Conservation (phyloP, 1,140 invertebrate species). For the Liolophura sinensis region DNA sequence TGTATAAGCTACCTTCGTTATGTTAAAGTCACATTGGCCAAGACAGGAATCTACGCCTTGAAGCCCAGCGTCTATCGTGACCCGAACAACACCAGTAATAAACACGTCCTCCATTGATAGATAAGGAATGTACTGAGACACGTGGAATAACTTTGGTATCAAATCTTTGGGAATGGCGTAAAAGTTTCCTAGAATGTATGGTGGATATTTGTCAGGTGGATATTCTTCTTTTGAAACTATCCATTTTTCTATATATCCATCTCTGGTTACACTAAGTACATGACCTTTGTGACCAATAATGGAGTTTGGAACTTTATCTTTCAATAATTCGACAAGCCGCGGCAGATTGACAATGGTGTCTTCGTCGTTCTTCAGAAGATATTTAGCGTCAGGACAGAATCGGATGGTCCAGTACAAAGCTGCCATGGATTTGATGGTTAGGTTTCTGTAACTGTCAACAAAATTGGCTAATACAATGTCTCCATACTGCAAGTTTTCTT, state of each 20-base stretch:
- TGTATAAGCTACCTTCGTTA: no score
- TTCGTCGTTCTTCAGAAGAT: slow-evolving; percentile 87
- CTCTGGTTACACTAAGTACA: slow-evolving; percentile 2
- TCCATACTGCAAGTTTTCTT: slow-evolving; percentile 63
- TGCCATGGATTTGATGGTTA: slow-evolving; percentile 71
- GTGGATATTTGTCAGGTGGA: slow-evolving; percentile 27
- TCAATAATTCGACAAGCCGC: slow-evolving; percentile 10
- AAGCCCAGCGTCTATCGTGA: slow-evolving; percentile 20
- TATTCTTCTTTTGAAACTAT: slow-evolving; percentile 23
- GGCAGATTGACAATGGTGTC: slow-evolving; percentile 73
- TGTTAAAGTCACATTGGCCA: no score
- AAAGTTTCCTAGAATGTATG: slow-evolving; percentile 44
- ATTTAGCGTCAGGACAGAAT: slow-evolving; percentile 69
- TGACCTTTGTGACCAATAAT: slow-evolving; percentile 11
- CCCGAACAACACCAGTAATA: slow-evolving; percentile 47
- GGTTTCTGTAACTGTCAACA: slow-evolving; percentile 40
- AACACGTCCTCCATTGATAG: slow-evolving; percentile 53
- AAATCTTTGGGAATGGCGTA: slow-evolving; percentile 47
- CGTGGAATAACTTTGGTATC: slow-evolving; percentile 29
- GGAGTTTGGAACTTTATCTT: background rate
- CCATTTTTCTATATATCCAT: slow-evolving; percentile 34
- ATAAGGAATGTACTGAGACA: slow-evolving; percentile 24
- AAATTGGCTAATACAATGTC: slow-evolving; percentile 45
- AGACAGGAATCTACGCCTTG: no score
- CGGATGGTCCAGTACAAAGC: slow-evolving; percentile 75